Percentiles rank a stretch among this genome's conserved stretches.
These are phyloP conservation scores for Flabesymbios commensalis DNA, from an alignment of 2,888 invertebrate species.

Conservation along the genomic window DNA sequence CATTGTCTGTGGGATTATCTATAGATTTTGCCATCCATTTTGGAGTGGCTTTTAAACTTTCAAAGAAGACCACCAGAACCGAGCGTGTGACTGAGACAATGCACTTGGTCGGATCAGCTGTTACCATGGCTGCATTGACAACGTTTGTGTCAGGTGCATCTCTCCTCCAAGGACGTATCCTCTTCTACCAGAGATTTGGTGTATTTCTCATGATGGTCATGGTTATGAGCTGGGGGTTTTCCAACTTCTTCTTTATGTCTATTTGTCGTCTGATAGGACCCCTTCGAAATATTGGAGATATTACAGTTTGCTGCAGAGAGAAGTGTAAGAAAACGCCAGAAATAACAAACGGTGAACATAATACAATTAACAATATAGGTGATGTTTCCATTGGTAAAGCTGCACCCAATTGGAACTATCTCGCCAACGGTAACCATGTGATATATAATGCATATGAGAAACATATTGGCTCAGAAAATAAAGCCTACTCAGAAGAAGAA, in stretches of 20 bases:
- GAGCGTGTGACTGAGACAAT: conserved; percentile 48
- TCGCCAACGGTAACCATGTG: too few species aligned
- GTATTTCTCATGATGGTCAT: conserved; percentile 86
- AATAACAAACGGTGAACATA: too few species aligned
- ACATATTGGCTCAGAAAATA: too few species aligned
- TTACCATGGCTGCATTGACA: conserved; percentile 84
- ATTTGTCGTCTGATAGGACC: conserved; percentile 78
- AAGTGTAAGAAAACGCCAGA: too few species aligned
- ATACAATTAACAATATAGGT: too few species aligned
- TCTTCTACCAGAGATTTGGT: conserved; percentile 92
- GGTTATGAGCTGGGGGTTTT: conserved; percentile 78
- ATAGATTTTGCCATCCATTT: conserved; percentile 94
- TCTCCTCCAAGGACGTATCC: conserved; percentile 82
- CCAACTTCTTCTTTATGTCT: conserved; percentile 63
- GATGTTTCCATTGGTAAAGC: too few species aligned
- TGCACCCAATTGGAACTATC: too few species aligned
- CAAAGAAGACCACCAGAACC: conserved; percentile 63
- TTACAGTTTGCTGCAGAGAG: too few species aligned
- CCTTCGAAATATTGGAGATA: too few species aligned
- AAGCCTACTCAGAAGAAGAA: too few species aligned
- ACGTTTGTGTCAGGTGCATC: conserved; percentile 86
- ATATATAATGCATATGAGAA: too few species aligned
- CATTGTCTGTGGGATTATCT: conserved; percentile 89
- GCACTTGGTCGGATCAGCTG: conserved; percentile 76
- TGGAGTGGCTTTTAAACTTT: conserved; percentile 74